Percentiles rank a stretch among this genome's conserved stretches.
Evolutionary conservation across 2,797 vertebrate genomes (phyloP).

Genomic region (Xerus rutilus): DNA sequence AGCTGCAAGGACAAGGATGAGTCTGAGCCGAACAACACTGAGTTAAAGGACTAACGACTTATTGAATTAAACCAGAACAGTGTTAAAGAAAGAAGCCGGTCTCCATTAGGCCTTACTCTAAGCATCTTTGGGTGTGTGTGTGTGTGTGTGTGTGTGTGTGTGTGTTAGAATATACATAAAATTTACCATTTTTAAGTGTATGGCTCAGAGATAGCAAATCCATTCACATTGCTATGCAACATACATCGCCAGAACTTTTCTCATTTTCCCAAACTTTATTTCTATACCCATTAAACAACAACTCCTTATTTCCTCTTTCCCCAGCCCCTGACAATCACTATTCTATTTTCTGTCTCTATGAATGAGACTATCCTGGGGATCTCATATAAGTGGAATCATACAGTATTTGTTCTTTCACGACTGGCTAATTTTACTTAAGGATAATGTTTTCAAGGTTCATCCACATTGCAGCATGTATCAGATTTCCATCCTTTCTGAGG

Average conservation of each 20-base stretch:
- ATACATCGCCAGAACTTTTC: background rate
- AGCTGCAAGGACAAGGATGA: background rate
- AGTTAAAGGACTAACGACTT: background rate
- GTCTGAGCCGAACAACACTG: background rate
- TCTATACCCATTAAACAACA: background rate
- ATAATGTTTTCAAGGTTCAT: background rate
- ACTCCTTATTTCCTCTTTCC: background rate
- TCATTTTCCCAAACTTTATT: background rate
- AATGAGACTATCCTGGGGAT: background rate
- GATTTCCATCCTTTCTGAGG: background rate
- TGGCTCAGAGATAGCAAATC: no score
- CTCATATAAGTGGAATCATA: background rate
- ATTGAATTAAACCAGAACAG: background rate
- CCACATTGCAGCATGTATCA: background rate
- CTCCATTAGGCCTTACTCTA: background rate
- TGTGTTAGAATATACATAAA: background rate
- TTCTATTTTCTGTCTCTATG: background rate
- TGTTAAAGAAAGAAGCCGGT: background rate
- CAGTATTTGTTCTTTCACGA: background rate
- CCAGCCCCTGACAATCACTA: background rate
- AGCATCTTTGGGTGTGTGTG: background rate
- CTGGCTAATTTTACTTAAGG: background rate
- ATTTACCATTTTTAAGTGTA: background rate
- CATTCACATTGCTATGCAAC: background rate
- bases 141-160: background rate